Evolutionary conservation across 2,113 vertebrate genomes (phyloP).

Genomic region (Chlamydotis undulata): DNA sequence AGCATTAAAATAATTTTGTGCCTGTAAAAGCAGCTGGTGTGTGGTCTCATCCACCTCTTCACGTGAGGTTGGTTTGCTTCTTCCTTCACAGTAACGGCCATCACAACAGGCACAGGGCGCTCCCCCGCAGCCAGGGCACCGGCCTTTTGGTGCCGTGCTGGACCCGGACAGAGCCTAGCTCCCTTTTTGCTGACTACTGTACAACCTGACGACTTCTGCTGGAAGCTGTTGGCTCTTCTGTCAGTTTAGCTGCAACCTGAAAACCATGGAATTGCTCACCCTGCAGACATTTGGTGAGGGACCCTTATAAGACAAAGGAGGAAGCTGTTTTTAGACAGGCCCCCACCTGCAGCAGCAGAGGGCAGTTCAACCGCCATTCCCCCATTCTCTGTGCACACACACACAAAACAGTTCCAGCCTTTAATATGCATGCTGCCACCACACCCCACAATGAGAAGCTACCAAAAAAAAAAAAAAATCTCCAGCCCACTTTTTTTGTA

Average conservation of each 20-base stretch:
- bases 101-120: background rate
- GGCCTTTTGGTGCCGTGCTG: background rate
- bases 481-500: background rate
- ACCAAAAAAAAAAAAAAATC: background rate
- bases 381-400: background rate
- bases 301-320: background rate
- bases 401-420: background rate
- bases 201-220: background rate
- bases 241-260: background rate
- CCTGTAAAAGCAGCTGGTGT: background rate
- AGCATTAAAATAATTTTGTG: background rate
- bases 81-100: background rate
- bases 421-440: background rate
- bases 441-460: background rate
- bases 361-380: background rate
- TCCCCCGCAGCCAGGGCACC: background rate
- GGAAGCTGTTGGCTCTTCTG: background rate
- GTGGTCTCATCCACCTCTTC: rapidly evolving
- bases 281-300: rapidly evolving
- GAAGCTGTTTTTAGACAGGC: background rate
- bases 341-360: rapidly evolving
- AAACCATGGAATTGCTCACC: background rate
- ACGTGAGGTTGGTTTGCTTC: rapidly evolving
- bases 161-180: background rate
- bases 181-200: rapidly evolving